Conservation (phyloP, 2,113 vertebrate genomes). For the Rhinoderma darwinii region DNA sequence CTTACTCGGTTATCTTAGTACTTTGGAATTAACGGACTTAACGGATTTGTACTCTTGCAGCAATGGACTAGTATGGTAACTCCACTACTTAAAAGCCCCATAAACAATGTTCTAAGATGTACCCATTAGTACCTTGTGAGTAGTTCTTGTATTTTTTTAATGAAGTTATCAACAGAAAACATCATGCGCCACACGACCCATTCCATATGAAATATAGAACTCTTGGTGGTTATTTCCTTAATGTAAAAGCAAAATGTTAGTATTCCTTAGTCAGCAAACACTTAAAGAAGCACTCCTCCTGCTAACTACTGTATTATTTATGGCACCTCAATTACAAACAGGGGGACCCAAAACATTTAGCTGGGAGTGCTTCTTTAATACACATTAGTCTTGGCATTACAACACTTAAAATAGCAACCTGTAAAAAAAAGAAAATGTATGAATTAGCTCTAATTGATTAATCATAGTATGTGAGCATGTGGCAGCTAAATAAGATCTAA, state of each 20-base stretch:
- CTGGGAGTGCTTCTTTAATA: no score
- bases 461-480: not conserved
- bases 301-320: no score
- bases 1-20: not conserved
- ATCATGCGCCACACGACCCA: conserved; percentile 71
- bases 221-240: conserved; percentile 75
- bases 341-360: no score
- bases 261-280: conserved; percentile 59
- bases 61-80: conserved; percentile 27
- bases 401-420: not conserved
- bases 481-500: not conserved
- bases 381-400: conserved; percentile 19
- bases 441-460: not conserved
- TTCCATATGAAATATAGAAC: conserved; percentile 71
- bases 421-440: not conserved
- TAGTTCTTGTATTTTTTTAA: conserved; percentile 67
- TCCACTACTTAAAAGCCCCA: not conserved
- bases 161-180: conserved; percentile 73
- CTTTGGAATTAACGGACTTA: not conserved
- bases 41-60: not conserved
- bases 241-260: conserved; percentile 73
- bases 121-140: conserved; percentile 68
- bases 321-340: no score
- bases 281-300: no score
- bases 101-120: conserved; percentile 52